Percentiles rank a stretch among this genome's conserved stretches.
Conservation (phyloP, 2,797 vertebrate genomes). For the Fundulus diaphanus region DNA sequence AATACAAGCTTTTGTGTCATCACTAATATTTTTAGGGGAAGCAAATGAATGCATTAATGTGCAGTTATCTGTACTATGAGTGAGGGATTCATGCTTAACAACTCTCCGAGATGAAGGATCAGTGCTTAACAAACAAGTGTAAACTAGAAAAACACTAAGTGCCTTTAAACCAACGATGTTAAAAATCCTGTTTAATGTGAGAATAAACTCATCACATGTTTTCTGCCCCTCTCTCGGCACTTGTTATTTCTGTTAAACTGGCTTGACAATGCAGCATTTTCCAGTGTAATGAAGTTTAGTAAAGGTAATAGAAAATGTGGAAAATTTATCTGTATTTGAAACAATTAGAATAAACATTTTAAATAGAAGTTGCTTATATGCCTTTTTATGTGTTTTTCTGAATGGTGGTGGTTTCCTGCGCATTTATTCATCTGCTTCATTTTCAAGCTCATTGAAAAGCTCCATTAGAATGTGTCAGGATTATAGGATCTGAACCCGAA, state of each 20-base stretch:
- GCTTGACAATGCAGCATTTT: background rate
- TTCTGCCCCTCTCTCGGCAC: too few species aligned
- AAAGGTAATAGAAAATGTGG: background rate
- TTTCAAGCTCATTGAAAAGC: background rate
- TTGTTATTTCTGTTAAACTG: background rate
- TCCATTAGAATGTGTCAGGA: too few species aligned
- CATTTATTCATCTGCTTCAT: background rate
- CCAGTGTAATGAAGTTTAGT: background rate
- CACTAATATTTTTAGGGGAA: background rate
- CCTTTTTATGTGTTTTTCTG: background rate
- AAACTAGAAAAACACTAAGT: background rate
- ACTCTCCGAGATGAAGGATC: too few species aligned
- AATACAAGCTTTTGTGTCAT: background rate
- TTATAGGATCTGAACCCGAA: too few species aligned
- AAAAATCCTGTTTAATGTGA: background rate
- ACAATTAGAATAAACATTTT: background rate
- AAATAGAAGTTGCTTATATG: background rate
- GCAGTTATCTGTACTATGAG: background rate
- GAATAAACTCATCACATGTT: background rate
- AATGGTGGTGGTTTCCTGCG: background rate
- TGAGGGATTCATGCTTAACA: background rate
- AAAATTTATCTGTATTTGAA: background rate
- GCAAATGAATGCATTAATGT: background rate
- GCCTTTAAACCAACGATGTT: background rate
- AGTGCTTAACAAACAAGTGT: background rate